A percentile compares a stretch with the other conserved stretches of the same genome.
phyloP scores from a whole-genome alignment of 2,113 vertebrate genomes.

The Phaethornis superciliosus region DNA sequence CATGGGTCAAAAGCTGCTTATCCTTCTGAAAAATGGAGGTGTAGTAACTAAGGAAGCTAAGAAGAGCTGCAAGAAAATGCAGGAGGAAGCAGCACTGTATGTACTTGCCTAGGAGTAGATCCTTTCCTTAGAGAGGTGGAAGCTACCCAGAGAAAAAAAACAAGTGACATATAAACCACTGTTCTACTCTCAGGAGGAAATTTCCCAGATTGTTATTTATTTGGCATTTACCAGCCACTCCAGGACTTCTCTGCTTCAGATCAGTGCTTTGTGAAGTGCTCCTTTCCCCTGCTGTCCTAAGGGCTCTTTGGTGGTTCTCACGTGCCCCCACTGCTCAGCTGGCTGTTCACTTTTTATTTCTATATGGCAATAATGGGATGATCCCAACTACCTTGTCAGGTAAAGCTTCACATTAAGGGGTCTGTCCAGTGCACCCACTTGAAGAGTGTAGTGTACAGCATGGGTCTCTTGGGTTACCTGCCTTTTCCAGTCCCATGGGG shows the following conservation, averaged over 20 bases:
- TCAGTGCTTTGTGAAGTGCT: not conserved
- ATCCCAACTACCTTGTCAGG: not conserved
- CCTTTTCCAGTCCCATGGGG: not conserved
- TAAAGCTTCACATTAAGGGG: not conserved
- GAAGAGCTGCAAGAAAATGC: not conserved
- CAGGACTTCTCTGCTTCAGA: not conserved
- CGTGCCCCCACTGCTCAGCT: accelerated
- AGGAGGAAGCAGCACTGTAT: not conserved
- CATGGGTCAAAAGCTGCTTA: not conserved
- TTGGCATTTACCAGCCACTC: not conserved
- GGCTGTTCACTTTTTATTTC: not conserved
- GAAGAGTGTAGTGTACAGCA: accelerated
- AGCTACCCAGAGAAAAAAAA: not conserved
- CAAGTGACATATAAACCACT: not conserved
- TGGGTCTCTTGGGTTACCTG: not conserved
- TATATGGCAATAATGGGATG: not conserved
- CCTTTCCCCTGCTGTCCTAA: accelerated
- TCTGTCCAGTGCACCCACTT: not conserved
- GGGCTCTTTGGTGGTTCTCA: not conserved
- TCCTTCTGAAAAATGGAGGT: not conserved
- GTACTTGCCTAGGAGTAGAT: not conserved
- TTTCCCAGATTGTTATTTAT: not conserved
- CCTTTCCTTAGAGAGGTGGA: not conserved
- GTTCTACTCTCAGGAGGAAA: not conserved
- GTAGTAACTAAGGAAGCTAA: not conserved